Conservation (phyloP, 2,113 vertebrate genomes). For the Pantherophis guttatus region DNA sequence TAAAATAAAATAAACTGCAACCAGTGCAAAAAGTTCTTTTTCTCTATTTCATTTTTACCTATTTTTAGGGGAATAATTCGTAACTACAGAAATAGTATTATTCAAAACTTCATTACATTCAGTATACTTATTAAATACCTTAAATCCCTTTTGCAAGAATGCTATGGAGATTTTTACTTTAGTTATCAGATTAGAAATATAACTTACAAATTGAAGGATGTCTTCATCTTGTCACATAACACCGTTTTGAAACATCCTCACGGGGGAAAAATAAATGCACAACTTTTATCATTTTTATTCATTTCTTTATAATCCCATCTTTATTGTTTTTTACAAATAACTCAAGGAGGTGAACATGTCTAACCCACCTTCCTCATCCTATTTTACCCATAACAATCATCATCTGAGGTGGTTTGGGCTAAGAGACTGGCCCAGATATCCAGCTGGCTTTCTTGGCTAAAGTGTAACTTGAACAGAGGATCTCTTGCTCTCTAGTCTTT, state of each 20-base stretch:
- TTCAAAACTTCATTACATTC: neutral
- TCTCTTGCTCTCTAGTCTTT: too few relatives aligned
- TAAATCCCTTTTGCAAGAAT: neutral
- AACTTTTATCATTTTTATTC: neutral
- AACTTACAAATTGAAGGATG: slow-evolving; percentile 93
- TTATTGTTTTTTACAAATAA: too few relatives aligned
- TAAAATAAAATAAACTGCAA: too few relatives aligned
- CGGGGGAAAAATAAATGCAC: slow-evolving; percentile 63
- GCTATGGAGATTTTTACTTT: neutral
- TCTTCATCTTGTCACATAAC: slow-evolving; percentile 99
- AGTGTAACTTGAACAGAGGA: too few relatives aligned
- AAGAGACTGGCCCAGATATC: too few relatives aligned
- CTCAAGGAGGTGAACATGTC: neutral
- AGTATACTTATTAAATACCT: too few relatives aligned
- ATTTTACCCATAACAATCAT: too few relatives aligned
- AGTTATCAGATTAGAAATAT: slow-evolving; percentile 33
- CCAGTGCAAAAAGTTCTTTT: neutral
- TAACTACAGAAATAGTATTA: neutral
- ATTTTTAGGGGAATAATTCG: neutral
- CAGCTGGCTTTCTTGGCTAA: too few relatives aligned
- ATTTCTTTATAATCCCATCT: too few relatives aligned
- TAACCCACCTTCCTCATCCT: too few relatives aligned
- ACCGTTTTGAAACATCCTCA: slow-evolving; percentile 83
- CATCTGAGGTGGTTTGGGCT: too few relatives aligned
- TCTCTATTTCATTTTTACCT: neutral